These are phyloP conservation scores for Zaprionus obscuricornis DNA, from an alignment of 2,888 invertebrate species.

Conservation along the genomic window DNA sequence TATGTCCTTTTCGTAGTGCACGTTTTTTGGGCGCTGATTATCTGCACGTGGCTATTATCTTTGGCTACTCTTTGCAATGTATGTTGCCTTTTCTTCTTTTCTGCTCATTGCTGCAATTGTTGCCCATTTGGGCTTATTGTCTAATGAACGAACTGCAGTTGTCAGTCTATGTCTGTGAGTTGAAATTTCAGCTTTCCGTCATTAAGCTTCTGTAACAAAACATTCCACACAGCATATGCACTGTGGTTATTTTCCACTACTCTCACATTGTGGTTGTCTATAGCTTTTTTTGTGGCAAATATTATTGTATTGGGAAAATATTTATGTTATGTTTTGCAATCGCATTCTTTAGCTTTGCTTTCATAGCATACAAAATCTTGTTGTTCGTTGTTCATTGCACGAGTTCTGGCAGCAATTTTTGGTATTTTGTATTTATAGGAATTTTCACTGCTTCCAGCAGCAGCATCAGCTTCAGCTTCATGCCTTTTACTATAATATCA, in stretches of 20 bases:
- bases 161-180: slow-evolving; percentile 11
- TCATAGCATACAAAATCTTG: no score
- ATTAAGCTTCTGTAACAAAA: slow-evolving; percentile 1
- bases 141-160: slow-evolving; percentile 52
- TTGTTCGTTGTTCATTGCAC: slow-evolving; percentile 2
- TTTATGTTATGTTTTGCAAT: slow-evolving; percentile 61
- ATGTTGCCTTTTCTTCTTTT: background rate
- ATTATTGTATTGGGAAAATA: slow-evolving; percentile 56
- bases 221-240: slow-evolving; percentile 10
- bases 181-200: background rate
- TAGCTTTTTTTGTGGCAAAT: slow-evolving; percentile 43
- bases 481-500: slow-evolving; percentile 19
- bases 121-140: slow-evolving; percentile 36
- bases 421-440: slow-evolving; percentile 53
- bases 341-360: slow-evolving; percentile 22
- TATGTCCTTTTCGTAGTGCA: background rate
- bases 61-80: slow-evolving; percentile 5
- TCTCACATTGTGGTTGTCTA: slow-evolving; percentile 5
- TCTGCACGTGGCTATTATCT: slow-evolving; percentile 56
- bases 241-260: slow-evolving; percentile 19
- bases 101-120: slow-evolving; percentile 2
- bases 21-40: slow-evolving; percentile 64
- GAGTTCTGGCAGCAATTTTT: slow-evolving; percentile 50
- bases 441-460: slow-evolving; percentile 32
- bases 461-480: slow-evolving; percentile 1